Evolutionary conservation across 2,113 vertebrate species (phyloP), one percentile per base, ranked within the genome.

Genomic region (Rhagologus leucostigma): DNA sequence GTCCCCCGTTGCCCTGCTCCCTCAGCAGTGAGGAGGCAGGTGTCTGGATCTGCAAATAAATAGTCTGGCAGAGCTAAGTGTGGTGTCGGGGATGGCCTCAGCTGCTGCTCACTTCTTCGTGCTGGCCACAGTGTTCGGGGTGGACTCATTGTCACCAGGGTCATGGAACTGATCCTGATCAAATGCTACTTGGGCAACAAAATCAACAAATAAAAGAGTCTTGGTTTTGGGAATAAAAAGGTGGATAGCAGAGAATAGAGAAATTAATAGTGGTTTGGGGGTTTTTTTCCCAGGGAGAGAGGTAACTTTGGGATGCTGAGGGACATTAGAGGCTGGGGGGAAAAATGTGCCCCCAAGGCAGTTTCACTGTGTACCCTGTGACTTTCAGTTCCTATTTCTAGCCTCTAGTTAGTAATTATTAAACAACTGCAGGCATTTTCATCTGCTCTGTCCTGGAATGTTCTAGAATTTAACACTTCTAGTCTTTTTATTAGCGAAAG

Each of bases 51-150:
- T 57, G 39, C 55, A 39, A 50, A 53, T 35, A 29, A 50, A 37
- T 3, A 5, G 3, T 9, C 41, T 42, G 73, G 27, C 56, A 62
- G 65, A 46, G 60, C 42, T 2, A 14, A 35, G 7, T 1, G 11
- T 2, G 32, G 11, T 13, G 39, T 5, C 3, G 0, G 33, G 7
- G 33, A 19, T 27, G 37, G 49, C 30, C 7, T 67, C 42, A 42
- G 73, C 37, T n/a, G 24, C 27, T 33, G 67, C 29, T n/a, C 13
- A 1, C 37, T 15, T 46, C 35, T 30, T 27, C 2, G 0, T 29
- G 22, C 59, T 35, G 27, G 29, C 1, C 2, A 9, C 2, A 0
- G 27, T 8, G 33, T 17, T 55, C 0, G 1, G 33, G 44, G 10
- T 10, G 22, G 13, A 3, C 39, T 10, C 16, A 0, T 9, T 17